Base-by-base conservation (phyloP, 2,113 vertebrate species). In the Ellobius talpinus region DNA sequence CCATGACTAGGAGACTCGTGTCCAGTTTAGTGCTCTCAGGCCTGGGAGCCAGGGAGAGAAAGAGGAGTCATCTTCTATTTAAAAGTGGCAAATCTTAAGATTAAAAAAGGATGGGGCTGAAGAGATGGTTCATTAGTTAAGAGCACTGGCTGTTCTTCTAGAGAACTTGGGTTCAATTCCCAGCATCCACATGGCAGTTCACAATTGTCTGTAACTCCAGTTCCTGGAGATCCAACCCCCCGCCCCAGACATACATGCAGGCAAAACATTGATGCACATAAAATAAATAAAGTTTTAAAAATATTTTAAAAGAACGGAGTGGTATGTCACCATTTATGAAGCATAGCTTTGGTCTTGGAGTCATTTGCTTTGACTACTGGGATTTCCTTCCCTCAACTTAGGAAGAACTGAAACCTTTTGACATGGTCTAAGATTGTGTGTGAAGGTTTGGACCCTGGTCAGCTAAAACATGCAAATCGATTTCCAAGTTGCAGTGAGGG, bases 381-480 rank as follows among this genome's bases (percentile, higher is more conserved):
- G 52, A 5, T 23, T 66, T 26, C 21, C 5, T 12, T 3, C 19
- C 21, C 26, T 86, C 77, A 45, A 36, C 10, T 21, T 79, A 55
- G 45, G 76, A 78, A 76, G 39, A 70, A 39, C 42, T 52, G 68
- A 36, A 45, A 68, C 7, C 39, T 63, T 91, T 42, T 45, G 29
- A 14, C 52, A 23, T 9, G 17, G 42, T 76, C 45, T 13, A 65
- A 13, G n/a, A 61, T 1, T 0, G 3, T 4, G 45, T 26, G 11
- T 52, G 87, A 21, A 5, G 47, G 72, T 4, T 14, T 31, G 52
- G 85, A 92, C 24, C 95, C 87, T 87, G 79, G 36, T 89, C 78
- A 0, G 33, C 91, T 63, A 72, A 17, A 19, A 36, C 50, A 87
- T 65, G 73, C 96, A 94, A 93, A 96, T 97, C 50, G 0, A 39